A percentile compares a stretch with the other conserved stretches of the same genome.
phyloP scores from a whole-genome alignment of 2,888 invertebrate genomes.

The Priocnemis perturbator region DNA sequence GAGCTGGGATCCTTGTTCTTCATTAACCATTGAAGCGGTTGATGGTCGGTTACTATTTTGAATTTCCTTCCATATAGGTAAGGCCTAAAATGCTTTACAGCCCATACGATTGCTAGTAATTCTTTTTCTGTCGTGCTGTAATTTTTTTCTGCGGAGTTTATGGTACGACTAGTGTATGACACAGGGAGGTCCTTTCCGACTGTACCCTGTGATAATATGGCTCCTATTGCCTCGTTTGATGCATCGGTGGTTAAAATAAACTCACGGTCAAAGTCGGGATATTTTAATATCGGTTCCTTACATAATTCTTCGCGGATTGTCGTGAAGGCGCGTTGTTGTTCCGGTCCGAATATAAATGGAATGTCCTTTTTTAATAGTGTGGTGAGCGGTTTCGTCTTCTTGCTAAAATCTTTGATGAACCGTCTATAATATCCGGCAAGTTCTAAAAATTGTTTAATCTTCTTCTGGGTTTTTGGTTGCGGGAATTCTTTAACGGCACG shows the following conservation, averaged over 20 bases:
- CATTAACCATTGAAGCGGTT: conserved; percentile 64
- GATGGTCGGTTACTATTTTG: conserved; percentile 60
- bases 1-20: conserved; percentile 58
- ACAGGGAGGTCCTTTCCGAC: not conserved
- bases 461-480: not conserved
- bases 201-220: not conserved
- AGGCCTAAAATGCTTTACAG: not conserved
- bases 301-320: not conserved
- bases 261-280: not conserved
- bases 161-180: not conserved
- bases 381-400: conserved; percentile 9
- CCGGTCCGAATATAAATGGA: not conserved
- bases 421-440: not conserved
- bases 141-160: not conserved
- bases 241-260: conserved; percentile 1
- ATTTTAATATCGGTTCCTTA: not conserved
- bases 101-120: not conserved
- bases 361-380: conserved; percentile 12
- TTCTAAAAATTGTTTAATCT: not conserved
- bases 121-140: conserved; percentile 1
- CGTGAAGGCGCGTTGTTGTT: not conserved
- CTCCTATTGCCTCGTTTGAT: not conserved
- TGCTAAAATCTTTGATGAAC: conserved; percentile 16
- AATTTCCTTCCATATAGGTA: conserved; percentile 6
- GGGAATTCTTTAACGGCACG: conserved; percentile 4